Evolutionary conservation across 2,888 invertebrate genomes (phyloP), one percentile per base, ranked within the genome.

Genomic region (Phalera bucephala): DNA sequence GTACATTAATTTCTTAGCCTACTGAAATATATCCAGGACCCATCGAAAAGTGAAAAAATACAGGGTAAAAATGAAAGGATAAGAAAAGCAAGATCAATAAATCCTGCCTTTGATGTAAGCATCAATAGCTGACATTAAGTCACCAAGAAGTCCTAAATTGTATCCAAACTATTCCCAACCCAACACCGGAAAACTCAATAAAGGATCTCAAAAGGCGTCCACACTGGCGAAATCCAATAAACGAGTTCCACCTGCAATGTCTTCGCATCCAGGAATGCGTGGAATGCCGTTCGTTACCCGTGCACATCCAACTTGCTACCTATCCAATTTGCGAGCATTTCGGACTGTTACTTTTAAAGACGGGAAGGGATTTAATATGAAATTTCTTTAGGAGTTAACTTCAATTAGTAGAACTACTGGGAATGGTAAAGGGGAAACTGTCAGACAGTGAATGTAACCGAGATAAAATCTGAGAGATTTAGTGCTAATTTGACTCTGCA

Each of bases 201-300:
- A 71, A 70, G 73, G 64, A 64, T 53, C 51, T 55, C 49, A 61
- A 62, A 65, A 66, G 64, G 51, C 57, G 50, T 41, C 52, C 58
- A 54, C 53, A 57, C 60, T 50, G 58, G 67, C 57, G 69, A 76
- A 79, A 83, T 83, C 80, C 82, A 85, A 85, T 85, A 85, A 83
- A 71, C 60, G 69, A 67, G 43, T 58, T 47, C 58, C 53, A 78
- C 79, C 79, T 80, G 79, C 74, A 71, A 65, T 72, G 80, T 80
- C 78, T 79, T 73, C 72, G 64, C 69, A 61, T 62, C 61, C 52
- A 34, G 76, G 81, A 74, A 80, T 79, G 73, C 66, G 46, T 36
- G 80, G 82, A 68, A 82, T 70, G 62, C 75, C 76, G 77, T 80
- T 85, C 83, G 84, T 86, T 86, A 83, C 82, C 64, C 70, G 61